These are phyloP conservation scores for Ditula angustiorana DNA, from an alignment of 2,888 invertebrate species.

Conservation along the genomic window DNA sequence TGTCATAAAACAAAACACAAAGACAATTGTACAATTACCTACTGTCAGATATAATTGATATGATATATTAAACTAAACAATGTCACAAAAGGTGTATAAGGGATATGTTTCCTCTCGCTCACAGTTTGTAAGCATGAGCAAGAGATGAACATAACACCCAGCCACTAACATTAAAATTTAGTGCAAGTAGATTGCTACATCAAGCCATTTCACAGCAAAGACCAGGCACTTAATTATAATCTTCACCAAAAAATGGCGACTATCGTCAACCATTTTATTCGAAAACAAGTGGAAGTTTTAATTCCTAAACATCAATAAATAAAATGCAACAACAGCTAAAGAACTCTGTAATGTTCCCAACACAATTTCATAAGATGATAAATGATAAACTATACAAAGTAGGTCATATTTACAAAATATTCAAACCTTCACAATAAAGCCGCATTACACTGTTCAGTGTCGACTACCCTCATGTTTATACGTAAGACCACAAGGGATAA, in stretches of 20 bases:
- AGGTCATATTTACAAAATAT: background rate
- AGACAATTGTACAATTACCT: too few relatives aligned
- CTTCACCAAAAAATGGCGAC: background rate
- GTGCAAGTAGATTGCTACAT: background rate
- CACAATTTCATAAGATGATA: background rate
- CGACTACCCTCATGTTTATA: too few relatives aligned
- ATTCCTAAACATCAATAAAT: conserved; percentile 1
- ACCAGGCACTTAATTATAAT: conserved; percentile 17
- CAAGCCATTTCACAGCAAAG: conserved; percentile 4
- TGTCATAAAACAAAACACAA: too few relatives aligned
- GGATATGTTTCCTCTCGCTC: too few relatives aligned
- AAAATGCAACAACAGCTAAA: conserved; percentile 15
- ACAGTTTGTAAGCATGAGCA: background rate
- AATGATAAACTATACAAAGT: background rate
- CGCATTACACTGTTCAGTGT: background rate
- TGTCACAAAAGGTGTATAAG: too few relatives aligned
- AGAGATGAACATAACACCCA: background rate
- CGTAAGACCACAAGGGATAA: too few relatives aligned
- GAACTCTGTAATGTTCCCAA: conserved; percentile 5
- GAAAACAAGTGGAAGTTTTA: background rate
- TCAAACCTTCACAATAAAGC: conserved; percentile 5
- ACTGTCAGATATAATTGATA: too few relatives aligned
- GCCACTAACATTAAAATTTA: background rate
- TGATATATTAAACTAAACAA: too few relatives aligned
- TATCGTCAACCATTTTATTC: background rate